Conservation (phyloP, 2,113 vertebrate genomes). For the Misgurnus mizolepis region DNA sequence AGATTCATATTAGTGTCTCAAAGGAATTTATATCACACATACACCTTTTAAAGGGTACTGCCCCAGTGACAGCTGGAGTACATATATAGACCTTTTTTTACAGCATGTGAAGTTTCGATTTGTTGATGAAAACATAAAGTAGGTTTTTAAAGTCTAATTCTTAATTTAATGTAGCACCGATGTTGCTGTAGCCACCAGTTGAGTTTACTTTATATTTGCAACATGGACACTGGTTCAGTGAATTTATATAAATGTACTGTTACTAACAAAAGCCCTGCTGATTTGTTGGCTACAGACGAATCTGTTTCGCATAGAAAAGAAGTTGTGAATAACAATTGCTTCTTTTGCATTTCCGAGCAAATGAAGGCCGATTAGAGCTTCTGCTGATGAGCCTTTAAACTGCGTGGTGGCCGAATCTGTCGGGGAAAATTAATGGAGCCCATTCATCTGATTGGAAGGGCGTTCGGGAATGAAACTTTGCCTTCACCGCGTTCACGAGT, state of each 20-base stretch:
- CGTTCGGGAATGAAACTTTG: slow-evolving; percentile 17
- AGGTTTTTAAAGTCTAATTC: not conserved
- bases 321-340: slow-evolving; percentile 10
- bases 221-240: no score
- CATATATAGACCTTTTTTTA: no score
- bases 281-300: slow-evolving; percentile 12
- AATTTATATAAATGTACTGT: slow-evolving; percentile 13
- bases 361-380: slow-evolving; percentile 14
- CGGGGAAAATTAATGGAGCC: slow-evolving; percentile 39
- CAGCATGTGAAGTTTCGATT: not conserved
- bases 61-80: no score
- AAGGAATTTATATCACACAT: no score
- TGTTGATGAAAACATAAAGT: no score
- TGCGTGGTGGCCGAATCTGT: slow-evolving; percentile 11
- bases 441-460: slow-evolving; percentile 29
- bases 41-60: no score
- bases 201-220: no score
- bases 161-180: not conserved
- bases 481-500: not conserved
- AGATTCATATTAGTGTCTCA: no score
- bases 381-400: slow-evolving; percentile 21
- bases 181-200: no score
- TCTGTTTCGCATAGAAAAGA: not conserved
- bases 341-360: slow-evolving; percentile 22
- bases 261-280: not conserved